These are phyloP conservation scores for Sinopyrophorus schimmeli DNA, from an alignment of 2,888 invertebrate genomes.

Conservation along the genomic window DNA sequence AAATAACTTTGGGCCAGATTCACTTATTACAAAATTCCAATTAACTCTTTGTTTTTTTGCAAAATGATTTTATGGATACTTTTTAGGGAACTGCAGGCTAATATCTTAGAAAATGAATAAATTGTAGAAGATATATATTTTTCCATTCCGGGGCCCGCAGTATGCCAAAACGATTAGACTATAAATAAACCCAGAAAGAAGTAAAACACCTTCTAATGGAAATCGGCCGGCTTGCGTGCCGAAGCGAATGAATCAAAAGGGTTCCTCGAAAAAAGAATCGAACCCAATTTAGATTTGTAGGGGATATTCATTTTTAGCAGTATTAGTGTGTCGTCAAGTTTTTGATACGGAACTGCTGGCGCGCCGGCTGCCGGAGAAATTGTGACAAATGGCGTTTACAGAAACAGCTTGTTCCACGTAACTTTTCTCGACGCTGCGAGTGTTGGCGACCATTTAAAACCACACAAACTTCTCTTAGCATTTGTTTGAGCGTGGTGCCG, in stretches of 20 bases:
- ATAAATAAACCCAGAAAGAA: too few relatives aligned
- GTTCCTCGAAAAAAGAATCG: constrained; percentile 22
- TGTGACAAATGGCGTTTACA: constrained; percentile 45
- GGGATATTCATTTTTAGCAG: constrained; percentile 38
- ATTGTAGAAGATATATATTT: too few relatives aligned
- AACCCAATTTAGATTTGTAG: constrained; percentile 35
- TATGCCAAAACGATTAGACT: too few relatives aligned
- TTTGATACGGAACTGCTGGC: constrained; percentile 34
- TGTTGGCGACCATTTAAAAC: constrained; percentile 44
- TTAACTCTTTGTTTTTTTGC: too few relatives aligned
- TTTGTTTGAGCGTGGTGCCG: constrained; percentile 36
- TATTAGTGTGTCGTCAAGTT: constrained; percentile 36
- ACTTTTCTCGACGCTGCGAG: constrained; percentile 42
- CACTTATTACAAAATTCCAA: too few relatives aligned
- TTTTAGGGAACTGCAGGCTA: too few relatives aligned
- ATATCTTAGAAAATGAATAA: too few relatives aligned
- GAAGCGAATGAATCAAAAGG: constrained; percentile 28
- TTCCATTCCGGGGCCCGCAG: too few relatives aligned
- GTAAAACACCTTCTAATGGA: too few relatives aligned
- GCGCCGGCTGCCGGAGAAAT: constrained; percentile 43
- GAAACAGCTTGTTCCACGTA: constrained; percentile 42
- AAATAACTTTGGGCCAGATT: too few relatives aligned
- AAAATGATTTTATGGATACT: too few relatives aligned
- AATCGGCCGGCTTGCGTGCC: too few relatives aligned
- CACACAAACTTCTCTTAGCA: constrained; percentile 41